Evolutionary conservation across 2,113 vertebrate genomes (phyloP).

Genomic region (Chaetops frenatus): DNA sequence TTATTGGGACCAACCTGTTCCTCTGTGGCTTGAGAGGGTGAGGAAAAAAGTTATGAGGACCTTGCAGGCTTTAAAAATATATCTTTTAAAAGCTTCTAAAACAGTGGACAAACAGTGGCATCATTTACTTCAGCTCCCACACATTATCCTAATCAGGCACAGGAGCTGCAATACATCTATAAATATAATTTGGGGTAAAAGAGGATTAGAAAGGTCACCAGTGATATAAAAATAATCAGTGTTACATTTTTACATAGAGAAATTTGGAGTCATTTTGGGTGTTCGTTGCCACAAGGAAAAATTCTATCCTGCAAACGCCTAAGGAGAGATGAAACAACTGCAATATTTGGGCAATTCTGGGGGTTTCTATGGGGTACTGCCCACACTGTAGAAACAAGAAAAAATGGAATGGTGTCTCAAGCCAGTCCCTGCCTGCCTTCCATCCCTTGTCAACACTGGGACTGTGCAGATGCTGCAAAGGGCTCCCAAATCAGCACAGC

Average conservation of each 20-base stretch:
- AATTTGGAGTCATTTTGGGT: neutral
- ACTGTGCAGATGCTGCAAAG: neutral
- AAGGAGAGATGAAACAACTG: neutral
- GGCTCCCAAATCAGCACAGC: neutral
- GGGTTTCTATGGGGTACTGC: neutral
- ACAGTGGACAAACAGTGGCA: neutral
- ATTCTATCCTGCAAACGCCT: neutral
- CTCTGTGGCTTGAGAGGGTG: neutral
- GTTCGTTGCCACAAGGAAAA: neutral
- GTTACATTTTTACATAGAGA: neutral
- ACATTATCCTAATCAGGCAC: neutral
- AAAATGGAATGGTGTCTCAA: neutral
- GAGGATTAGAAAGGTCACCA: neutral
- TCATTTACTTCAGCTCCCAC: neutral
- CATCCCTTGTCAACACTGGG: neutral
- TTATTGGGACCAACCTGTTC: neutral
- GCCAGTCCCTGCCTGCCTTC: accelerated
- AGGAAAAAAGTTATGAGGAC: neutral
- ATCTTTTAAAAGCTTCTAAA: neutral
- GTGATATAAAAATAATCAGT: neutral
- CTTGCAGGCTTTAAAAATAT: neutral
- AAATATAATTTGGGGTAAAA: neutral
- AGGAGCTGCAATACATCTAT: neutral
- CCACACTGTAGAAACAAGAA: neutral
- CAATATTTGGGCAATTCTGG: neutral